Evolutionary conservation across 2,113 vertebrate species (phyloP).

Genomic region (Tachysurus fulvidraco): DNA sequence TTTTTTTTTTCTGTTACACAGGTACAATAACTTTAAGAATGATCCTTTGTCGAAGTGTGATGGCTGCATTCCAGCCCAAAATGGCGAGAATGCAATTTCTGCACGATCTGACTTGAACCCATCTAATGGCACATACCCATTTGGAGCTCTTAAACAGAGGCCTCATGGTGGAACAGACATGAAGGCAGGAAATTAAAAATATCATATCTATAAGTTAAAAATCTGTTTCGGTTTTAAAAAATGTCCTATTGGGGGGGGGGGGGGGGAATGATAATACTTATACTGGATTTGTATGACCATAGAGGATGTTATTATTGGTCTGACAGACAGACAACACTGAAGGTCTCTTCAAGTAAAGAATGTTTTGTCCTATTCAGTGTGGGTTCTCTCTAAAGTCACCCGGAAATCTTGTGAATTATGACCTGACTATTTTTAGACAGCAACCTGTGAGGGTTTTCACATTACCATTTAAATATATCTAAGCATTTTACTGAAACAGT

Average conservation of each 20-base stretch:
- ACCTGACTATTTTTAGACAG: neutral
- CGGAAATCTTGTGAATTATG: neutral
- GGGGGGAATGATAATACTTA: too few species aligned
- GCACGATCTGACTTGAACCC: constrained; percentile 92
- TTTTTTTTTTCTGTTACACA: constrained; percentile 57
- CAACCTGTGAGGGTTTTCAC: neutral
- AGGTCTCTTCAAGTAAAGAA: neutral
- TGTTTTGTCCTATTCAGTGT: neutral
- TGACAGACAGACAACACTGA: neutral
- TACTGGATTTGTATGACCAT: too few species aligned
- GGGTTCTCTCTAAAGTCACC: neutral
- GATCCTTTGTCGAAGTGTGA: constrained; percentile 84
- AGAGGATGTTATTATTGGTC: neutral
- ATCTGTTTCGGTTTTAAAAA: too few species aligned
- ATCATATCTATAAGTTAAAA: neutral
- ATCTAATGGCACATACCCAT: constrained; percentile 89
- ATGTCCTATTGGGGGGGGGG: too few species aligned
- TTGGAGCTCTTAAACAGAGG: constrained; percentile 85
- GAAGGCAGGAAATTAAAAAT: constrained; percentile 73
- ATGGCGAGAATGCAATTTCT: constrained; percentile 87
- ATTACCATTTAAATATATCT: neutral
- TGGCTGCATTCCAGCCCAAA: constrained; percentile 77
- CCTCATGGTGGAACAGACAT: constrained; percentile 88
- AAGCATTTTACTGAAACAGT: too few species aligned
- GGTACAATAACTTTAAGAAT: constrained; percentile 87